These are phyloP conservation scores for Zalophus californianus DNA, from an alignment of 2,797 vertebrate genomes.

Conservation along the genomic window DNA sequence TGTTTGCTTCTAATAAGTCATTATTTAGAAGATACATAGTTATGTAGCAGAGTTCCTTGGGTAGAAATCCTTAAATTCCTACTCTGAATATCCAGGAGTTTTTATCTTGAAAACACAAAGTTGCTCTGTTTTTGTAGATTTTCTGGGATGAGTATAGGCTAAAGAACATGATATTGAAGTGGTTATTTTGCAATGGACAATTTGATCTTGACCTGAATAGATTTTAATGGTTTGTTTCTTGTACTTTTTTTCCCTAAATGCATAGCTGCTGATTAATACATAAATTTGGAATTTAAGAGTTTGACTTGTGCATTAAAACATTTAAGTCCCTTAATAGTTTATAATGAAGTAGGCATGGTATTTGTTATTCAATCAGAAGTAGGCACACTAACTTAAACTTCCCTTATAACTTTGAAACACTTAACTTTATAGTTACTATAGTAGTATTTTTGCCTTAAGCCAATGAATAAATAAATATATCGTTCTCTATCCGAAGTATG, in stretches of 20 bases:
- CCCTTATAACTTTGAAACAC: neutral
- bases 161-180: neutral
- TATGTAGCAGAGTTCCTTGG: conserved; percentile 6
- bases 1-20: conserved; percentile 52
- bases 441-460: conserved; percentile 49
- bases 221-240: conserved; percentile 58
- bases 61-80: conserved; percentile 27
- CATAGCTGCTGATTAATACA: conserved; percentile 27
- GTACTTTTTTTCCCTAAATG: conserved; percentile 15
- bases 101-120: conserved; percentile 10
- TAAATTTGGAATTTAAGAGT: conserved; percentile 46
- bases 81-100: conserved; percentile 48
- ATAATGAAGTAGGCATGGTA: neutral
- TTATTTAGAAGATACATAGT: conserved; percentile 12
- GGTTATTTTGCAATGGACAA: conserved; percentile 10
- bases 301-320: conserved; percentile 51
- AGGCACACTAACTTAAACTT: neutral
- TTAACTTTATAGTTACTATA: neutral
- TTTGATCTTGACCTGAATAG: conserved; percentile 52
- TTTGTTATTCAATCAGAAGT: conserved; percentile 47
- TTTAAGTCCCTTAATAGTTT: conserved; percentile 24
- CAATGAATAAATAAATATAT: conserved; percentile 20
- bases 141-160: neutral
- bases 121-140: conserved; percentile 30
- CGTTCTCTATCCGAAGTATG: neutral